Percentiles rank a stretch among this genome's conserved stretches.
Evolutionary conservation across 2,797 vertebrate genomes (phyloP).

Genomic region (Atherinosoma microstoma): DNA sequence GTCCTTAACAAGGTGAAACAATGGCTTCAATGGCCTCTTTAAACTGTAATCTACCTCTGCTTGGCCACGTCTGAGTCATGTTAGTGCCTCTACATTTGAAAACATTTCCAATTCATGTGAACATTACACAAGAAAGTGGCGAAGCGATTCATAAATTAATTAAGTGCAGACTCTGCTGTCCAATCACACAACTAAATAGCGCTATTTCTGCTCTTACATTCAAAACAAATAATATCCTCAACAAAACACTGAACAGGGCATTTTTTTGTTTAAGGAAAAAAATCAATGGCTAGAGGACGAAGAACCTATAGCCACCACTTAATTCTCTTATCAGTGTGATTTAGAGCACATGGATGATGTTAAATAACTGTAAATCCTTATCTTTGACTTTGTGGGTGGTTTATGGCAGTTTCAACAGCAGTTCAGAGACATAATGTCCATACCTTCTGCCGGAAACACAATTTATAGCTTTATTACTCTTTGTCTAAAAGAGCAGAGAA

Average conservation of each 20-base stretch:
- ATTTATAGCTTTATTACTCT: conserved; percentile 87
- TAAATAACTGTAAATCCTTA: conserved; percentile 87
- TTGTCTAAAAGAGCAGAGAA: conserved; percentile 83
- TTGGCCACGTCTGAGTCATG: conserved; percentile 1
- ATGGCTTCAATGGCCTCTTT: conserved; percentile 11
- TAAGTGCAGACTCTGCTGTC: conserved; percentile 32
- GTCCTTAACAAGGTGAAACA: conserved; percentile 24
- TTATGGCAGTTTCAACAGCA: conserved; percentile 84
- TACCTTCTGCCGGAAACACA: conserved; percentile 69
- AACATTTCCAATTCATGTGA: conserved; percentile 16
- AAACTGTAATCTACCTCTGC: conserved; percentile 7
- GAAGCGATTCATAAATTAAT: conserved; percentile 47
- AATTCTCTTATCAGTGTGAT: conserved; percentile 83
- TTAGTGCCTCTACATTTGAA: conserved; percentile 19
- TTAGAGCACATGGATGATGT: conserved; percentile 79
- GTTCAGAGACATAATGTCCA: conserved; percentile 82
- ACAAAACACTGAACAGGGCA: conserved; percentile 71
- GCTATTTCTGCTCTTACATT: conserved; percentile 58
- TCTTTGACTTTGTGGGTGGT: conserved; percentile 84
- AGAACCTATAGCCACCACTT: conserved; percentile 80
- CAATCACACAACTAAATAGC: conserved; percentile 59
- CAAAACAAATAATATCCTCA: conserved; percentile 74
- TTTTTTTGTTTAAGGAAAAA: conserved; percentile 51
- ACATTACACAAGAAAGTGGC: conserved; percentile 28
- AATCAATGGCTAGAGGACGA: conserved; percentile 83